A percentile compares a stretch with the other conserved stretches of the same genome.
phyloP scores from a whole-genome alignment of 2,888 invertebrate species.

The Agrotis puta region DNA sequence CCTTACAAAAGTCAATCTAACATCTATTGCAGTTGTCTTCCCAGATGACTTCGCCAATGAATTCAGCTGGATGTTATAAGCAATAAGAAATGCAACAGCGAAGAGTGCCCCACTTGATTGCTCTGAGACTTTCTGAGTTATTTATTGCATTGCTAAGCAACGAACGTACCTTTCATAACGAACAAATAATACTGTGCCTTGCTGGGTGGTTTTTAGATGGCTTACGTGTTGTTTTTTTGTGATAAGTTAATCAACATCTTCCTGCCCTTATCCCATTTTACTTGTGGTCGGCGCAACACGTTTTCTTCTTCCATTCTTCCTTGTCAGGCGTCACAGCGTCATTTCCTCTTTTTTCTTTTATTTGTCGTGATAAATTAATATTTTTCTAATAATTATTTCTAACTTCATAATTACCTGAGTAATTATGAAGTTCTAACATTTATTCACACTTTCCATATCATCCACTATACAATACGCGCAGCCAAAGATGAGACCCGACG shows the following conservation, averaged over 20 bases:
- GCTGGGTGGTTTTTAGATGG: conserved; percentile 51
- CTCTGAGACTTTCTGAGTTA: conserved; percentile 61
- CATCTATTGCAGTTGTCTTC: conserved; percentile 1
- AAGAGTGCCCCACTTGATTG: conserved; percentile 63
- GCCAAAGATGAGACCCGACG: too few species aligned
- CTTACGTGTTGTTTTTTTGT: neutral
- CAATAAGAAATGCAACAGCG: conserved; percentile 68
- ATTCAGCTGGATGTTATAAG: conserved; percentile 39
- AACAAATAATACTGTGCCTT: conserved; percentile 15
- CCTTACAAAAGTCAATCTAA: neutral
- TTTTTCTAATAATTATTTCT: too few species aligned
- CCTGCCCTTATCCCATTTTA: too few species aligned
- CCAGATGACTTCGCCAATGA: conserved; percentile 9
- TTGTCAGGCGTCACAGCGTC: too few species aligned
- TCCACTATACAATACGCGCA: too few species aligned
- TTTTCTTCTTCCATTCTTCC: neutral
- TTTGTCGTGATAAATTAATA: too few species aligned
- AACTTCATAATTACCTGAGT: too few species aligned
- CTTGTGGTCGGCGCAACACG: too few species aligned
- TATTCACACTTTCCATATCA: too few species aligned
- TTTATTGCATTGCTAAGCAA: conserved; percentile 55
- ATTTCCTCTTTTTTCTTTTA: neutral
- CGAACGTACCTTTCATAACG: conserved; percentile 28
- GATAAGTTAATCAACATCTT: neutral
- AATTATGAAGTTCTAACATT: too few species aligned